phyloP scores from a whole-genome alignment of 1,140 invertebrate species.

The Choristoneura fumiferana region DNA sequence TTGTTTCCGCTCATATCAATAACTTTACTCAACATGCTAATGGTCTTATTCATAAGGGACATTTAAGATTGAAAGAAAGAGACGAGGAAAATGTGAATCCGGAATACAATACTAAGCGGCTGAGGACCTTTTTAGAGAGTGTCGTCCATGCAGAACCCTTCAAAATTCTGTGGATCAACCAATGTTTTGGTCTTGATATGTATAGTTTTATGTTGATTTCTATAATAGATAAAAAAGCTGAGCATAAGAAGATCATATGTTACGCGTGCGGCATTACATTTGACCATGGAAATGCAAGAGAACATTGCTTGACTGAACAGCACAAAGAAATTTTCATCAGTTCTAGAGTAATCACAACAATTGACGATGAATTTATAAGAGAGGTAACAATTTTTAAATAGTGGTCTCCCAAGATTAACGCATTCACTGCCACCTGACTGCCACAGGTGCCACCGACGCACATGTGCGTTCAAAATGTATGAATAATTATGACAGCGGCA shows the following conservation, averaged over 20 bases:
- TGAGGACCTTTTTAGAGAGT: constrained; percentile 5
- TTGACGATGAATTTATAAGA: constrained; percentile 41
- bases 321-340: constrained; percentile 38
- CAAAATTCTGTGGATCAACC: constrained; percentile 26
- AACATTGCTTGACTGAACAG: constrained; percentile 31
- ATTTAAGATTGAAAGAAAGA: constrained; percentile 38
- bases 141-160: constrained; percentile 6
- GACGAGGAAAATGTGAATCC: constrained; percentile 11
- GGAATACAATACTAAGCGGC: neutral
- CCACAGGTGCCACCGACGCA: too few relatives aligned
- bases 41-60: constrained; percentile 37
- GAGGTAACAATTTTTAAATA: too few relatives aligned
- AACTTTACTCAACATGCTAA: constrained; percentile 42
- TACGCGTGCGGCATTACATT: constrained; percentile 36
- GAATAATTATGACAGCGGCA: too few relatives aligned
- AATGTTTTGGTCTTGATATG: constrained; percentile 24
- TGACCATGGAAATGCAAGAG: constrained; percentile 8
- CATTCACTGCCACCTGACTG: too few relatives aligned
- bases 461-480: too few relatives aligned
- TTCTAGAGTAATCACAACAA: constrained; percentile 24
- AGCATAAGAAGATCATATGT: constrained; percentile 36
- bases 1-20: constrained; percentile 39
- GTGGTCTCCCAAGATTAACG: too few relatives aligned
- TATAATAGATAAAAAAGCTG: constrained; percentile 14
- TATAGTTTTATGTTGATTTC: constrained; percentile 34